Evolutionary conservation across 2,797 vertebrate genomes (phyloP), one percentile per base, ranked within the genome.

Genomic region (Lagothrix lagotricha): DNA sequence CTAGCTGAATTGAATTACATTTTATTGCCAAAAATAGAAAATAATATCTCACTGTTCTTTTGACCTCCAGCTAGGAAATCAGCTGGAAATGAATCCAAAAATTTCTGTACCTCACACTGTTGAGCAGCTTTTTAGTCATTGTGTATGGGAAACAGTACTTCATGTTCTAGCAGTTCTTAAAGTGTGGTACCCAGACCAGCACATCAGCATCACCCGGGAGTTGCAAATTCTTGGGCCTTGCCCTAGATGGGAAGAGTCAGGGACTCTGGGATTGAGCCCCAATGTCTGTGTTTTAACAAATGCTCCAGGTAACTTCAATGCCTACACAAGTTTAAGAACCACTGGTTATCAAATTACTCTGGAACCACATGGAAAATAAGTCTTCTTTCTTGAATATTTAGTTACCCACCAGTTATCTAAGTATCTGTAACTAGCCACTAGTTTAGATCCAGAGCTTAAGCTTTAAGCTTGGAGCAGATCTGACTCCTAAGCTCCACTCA

Each of bases 251-350:
- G 26, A 28, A 81, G 70, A 75, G 24, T 24, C 5, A 88, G 81
- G 48, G 6, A 61, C 14, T 76, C 6, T 64, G 5, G 17, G 19
- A 12, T 1, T 39, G 13, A 14, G 0, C 2, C 3, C 2, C 22
- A 61, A 12, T 0, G 5, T 4, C 20, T 64, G 0, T 54, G 4
- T 76, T 95, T 90, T 33, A 50, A 41, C 33, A 90, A 90, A 20
- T 22, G 26, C 6, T 58, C 19, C 33, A 22, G 8, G 7, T 75
- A 30, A 44, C 28, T 30, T 15, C 82, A 14, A n/a, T 54, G n/a
- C 54, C 36, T 2, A 19, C 10, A 46, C 1, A 57, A 15, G 28
- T 52, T 81, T 81, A 58, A 24, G 58, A 85, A 75, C 7, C 22
- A n/a, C 13, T 26, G 52, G 58, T n/a, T 90, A 54, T 54, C 52